A percentile compares a stretch with the other conserved stretches of the same genome.
Conservation (phyloP, 2,113 vertebrate species). For the Myodes glareolus region DNA sequence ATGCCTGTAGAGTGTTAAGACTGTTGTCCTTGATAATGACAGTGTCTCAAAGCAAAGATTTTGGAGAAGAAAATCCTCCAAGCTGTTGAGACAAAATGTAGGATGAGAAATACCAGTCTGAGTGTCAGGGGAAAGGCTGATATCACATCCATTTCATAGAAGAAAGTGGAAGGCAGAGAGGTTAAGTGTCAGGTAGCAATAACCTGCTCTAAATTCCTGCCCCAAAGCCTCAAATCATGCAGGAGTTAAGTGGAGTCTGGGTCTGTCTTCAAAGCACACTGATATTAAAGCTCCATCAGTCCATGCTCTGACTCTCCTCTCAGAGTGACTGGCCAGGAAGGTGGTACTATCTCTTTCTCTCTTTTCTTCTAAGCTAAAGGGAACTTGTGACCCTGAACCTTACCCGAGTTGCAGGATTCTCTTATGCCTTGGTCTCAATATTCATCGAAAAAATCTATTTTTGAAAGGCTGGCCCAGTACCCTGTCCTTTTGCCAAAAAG, state of each 20-base stretch:
- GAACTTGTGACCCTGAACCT: not conserved
- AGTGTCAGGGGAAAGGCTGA: not conserved
- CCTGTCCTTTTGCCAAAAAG: not conserved
- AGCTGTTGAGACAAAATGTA: not conserved
- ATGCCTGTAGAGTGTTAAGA: not conserved
- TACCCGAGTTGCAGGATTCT: not conserved
- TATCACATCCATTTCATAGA: not conserved
- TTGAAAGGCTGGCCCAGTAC: not conserved
- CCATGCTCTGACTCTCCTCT: not conserved
- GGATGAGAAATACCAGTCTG: not conserved
- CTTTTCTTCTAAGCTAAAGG: not conserved
- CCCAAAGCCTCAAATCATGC: not conserved
- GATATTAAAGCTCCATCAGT: not conserved
- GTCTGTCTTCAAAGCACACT: not conserved
- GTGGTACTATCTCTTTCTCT: not conserved
- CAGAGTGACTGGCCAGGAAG: not conserved
- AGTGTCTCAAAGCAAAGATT: not conserved
- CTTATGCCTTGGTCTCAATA: not conserved
- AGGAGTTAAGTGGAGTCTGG: not conserved
- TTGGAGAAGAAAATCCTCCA: not conserved
- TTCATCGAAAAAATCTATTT: not conserved
- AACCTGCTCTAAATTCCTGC: conserved; percentile 18
- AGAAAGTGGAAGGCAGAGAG: not conserved
- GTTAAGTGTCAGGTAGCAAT: not conserved
- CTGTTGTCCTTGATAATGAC: not conserved